A percentile compares a stretch with the other conserved stretches of the same genome.
These are phyloP conservation scores for Trematomus bernacchii DNA, from an alignment of 2,797 vertebrate species.

Conservation along the genomic window DNA sequence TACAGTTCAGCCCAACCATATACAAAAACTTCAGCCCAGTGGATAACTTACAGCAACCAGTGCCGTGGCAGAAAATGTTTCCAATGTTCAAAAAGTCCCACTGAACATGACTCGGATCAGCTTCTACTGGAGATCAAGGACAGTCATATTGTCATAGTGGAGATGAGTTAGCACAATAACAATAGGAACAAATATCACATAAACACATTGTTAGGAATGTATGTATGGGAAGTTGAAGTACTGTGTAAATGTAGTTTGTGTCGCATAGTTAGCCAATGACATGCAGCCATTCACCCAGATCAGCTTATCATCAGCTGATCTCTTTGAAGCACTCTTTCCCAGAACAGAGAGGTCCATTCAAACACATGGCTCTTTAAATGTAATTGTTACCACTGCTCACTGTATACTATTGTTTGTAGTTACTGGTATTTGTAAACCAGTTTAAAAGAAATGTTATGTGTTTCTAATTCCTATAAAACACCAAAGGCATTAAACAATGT, in stretches of 20 bases:
- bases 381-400: constrained; percentile 9
- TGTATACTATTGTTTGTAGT: constrained; percentile 1
- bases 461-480: not conserved
- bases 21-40: not conserved
- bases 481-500: not conserved
- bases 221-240: constrained; percentile 13
- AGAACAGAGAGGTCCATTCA: constrained; percentile 32
- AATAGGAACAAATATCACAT: not conserved
- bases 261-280: constrained; percentile 13
- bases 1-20: not conserved
- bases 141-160: not conserved
- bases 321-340: constrained; percentile 23
- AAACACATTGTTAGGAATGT: not conserved
- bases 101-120: not conserved
- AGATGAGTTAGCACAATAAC: not conserved
- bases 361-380: constrained; percentile 12
- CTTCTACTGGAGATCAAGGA: not conserved
- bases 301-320: constrained; percentile 68
- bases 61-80: not conserved
- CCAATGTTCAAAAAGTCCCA: not conserved
- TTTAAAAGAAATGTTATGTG: not conserved
- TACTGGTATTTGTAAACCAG: not conserved
- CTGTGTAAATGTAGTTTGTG: constrained; percentile 27
- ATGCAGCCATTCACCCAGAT: constrained; percentile 34
- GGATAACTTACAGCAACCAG: not conserved